Evolutionary conservation across 2,797 vertebrate genomes (phyloP), one percentile per base, ranked within the genome.

Genomic region (Hypotaenidia philippensis): DNA sequence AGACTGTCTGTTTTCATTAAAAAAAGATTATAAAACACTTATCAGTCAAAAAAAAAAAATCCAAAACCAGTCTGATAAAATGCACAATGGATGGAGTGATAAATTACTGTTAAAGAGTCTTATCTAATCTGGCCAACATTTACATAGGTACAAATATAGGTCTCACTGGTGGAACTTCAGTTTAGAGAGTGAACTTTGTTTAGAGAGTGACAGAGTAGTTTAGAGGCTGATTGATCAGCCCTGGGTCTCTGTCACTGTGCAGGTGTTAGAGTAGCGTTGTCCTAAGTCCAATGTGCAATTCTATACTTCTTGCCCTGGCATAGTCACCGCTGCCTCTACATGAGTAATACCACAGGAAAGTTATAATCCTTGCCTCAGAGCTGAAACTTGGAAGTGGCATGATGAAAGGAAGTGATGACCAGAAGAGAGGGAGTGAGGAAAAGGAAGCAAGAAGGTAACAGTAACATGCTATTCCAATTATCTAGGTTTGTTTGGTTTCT

Each of bases 1-100:
- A 64, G 68, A 75, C n/a, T 81, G 56, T 22, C 74, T 92, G 78
- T 84, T 90, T 89, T 92, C 82, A 79, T 96, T 91, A 41, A 59
- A 89, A 90, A 63, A 85, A 50, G 6, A 87, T 94, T 90, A 45
- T 87, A 85, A 94, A 83, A 56, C 69, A 91, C 57, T 94, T 94
- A 91, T 32, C 81, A 81, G 31, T 68, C 4, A 56, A 79, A 77
- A 56, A 44, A 44, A 2, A 7, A 47, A 47, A 21, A 47, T 47
- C 45, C 21, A 6, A 60, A 70, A 56, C 3, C 17, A 69, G 31
- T 52, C 60, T 78, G 75, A 66, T 71, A 93, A 89, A 83, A 90
- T 79, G 13, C 14, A n/a, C 80, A 83, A 49, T 13, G 50, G 45
- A 68, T 70, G 31, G 55, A 87, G 53, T 65, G 38, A 79, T 78